Percentiles rank a stretch among this genome's conserved stretches.
These are phyloP conservation scores for Aplochiton taeniatus DNA, from an alignment of 2,797 vertebrate species.

Conservation along the genomic window DNA sequence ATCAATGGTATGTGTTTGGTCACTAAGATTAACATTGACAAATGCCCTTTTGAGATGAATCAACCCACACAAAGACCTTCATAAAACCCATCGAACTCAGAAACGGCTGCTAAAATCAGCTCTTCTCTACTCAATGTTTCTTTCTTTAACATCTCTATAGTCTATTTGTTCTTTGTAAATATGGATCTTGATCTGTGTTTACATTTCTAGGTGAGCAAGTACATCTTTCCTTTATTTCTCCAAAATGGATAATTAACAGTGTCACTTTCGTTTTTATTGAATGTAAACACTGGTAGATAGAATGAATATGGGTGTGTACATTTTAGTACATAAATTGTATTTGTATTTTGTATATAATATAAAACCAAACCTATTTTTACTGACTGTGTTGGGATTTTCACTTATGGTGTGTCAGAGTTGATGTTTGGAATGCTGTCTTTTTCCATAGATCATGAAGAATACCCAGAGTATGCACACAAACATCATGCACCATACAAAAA, in stretches of 20 bases:
- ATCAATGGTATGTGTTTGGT: constrained; percentile 58
- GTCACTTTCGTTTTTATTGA: constrained; percentile 76
- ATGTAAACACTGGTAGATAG: constrained; percentile 73
- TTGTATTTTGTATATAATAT: constrained; percentile 84
- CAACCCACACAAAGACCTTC: background rate
- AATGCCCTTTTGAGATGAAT: constrained; percentile 25
- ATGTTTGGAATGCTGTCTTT: background rate
- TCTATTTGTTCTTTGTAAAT: constrained; percentile 48
- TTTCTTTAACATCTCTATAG: constrained; percentile 15
- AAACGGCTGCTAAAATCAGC: constrained; percentile 1
- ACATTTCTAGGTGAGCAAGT: constrained; percentile 62
- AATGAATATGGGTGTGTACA: constrained; percentile 78
- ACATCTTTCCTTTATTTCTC: constrained; percentile 65
- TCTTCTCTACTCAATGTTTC: constrained; percentile 16
- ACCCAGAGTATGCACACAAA: background rate
- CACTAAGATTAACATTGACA: constrained; percentile 36
- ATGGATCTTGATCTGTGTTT: constrained; percentile 60
- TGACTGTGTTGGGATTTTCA: constrained; percentile 41
- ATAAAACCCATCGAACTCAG: constrained; percentile 11
- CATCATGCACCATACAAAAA: background rate
- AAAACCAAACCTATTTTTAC: constrained; percentile 82
- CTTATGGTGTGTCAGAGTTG: constrained; percentile 8
- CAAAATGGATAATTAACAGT: constrained; percentile 77
- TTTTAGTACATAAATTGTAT: constrained; percentile 86
- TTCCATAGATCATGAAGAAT: background rate